Conservation (phyloP, 2,888 invertebrate genomes). For the Palloptera scutellata region DNA sequence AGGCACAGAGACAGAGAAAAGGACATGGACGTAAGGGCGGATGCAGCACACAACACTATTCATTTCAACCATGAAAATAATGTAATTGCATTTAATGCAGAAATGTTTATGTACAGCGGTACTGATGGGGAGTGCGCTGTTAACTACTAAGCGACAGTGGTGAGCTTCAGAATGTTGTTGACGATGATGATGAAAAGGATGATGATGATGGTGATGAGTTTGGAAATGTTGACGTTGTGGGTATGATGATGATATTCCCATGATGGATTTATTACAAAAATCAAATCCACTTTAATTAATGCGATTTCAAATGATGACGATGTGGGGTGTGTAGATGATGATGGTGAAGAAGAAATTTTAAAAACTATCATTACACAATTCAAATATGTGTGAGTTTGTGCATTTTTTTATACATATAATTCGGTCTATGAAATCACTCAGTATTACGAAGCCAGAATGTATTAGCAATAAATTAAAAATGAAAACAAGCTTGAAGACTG, state of each 20-base stretch:
- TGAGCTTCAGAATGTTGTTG: not conserved
- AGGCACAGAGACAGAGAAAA: not conserved
- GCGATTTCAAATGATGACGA: conserved; percentile 25
- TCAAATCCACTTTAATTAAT: conserved; percentile 45
- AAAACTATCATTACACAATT: too few relatives aligned
- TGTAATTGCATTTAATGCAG: conserved; percentile 34
- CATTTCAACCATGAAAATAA: conserved; percentile 30
- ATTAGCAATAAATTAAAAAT: too few relatives aligned
- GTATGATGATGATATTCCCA: conserved; percentile 33
- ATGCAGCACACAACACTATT: not conserved
- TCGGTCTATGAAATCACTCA: too few relatives aligned
- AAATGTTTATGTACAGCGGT: conserved; percentile 14
- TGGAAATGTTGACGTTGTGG: conserved; percentile 25
- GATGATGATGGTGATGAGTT: conserved; percentile 14
- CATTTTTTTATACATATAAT: too few relatives aligned
- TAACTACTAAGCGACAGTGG: not conserved
- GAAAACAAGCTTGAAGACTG: too few relatives aligned
- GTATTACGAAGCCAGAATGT: too few relatives aligned
- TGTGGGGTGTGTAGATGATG: not conserved
- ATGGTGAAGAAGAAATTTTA: too few relatives aligned
- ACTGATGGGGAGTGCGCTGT: not conserved
- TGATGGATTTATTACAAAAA: conserved; percentile 42
- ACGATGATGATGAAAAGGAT: conserved; percentile 8
- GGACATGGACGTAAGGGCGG: not conserved
- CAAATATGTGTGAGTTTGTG: too few relatives aligned